Conservation (phyloP, 2,797 vertebrate genomes). For the Falco biarmicus region DNA sequence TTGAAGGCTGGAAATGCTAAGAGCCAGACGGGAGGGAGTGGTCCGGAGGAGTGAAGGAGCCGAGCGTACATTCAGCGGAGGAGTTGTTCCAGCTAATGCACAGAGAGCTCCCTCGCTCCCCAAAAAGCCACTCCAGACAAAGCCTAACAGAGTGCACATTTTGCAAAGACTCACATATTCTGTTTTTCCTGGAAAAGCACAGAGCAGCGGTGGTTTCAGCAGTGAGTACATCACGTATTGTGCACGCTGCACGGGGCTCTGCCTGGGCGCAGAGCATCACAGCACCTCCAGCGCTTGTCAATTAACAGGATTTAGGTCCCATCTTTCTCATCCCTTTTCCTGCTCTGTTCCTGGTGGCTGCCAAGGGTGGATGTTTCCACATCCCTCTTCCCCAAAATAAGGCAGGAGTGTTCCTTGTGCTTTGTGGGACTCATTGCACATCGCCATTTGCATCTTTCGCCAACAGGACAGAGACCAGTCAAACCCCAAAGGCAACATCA, state of each 20-base stretch:
- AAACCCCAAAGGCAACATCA: not conserved
- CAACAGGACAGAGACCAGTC: not conserved
- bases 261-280: not conserved
- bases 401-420: not conserved
- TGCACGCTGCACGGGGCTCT: not conserved
- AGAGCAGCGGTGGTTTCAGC: not conserved
- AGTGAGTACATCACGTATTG: not conserved
- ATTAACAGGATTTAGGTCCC: not conserved
- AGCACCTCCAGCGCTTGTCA: accelerated
- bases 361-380: not conserved
- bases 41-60: not conserved
- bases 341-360: not conserved
- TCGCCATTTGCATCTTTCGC: not conserved
- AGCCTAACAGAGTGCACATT: not conserved
- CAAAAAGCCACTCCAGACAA: conserved; percentile 6
- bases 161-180: not conserved
- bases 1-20: conserved; percentile 26
- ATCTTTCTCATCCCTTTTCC: not conserved
- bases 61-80: not conserved
- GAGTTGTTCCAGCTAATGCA: conserved; percentile 20
- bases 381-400: not conserved
- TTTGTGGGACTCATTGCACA: not conserved
- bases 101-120: not conserved
- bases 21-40: conserved; percentile 17
- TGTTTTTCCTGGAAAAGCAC: conserved; percentile 8